Percentiles rank a stretch among this genome's conserved stretches.
These are phyloP conservation scores for Peromyscus eremicus DNA, from an alignment of 2,797 vertebrate species.

Conservation along the genomic window DNA sequence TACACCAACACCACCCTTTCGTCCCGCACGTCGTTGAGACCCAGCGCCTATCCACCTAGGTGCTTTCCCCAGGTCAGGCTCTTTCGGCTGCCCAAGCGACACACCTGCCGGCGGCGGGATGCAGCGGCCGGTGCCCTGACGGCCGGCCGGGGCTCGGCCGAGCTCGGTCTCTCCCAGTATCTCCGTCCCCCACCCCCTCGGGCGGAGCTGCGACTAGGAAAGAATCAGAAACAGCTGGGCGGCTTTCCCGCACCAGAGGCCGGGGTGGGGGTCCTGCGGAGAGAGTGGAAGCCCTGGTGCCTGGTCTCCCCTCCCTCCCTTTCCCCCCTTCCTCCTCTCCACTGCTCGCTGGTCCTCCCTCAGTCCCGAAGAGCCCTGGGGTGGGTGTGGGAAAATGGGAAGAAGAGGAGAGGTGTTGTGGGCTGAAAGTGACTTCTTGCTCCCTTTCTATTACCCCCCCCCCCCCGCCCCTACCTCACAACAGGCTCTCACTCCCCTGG, in stretches of 20 bases:
- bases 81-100: background rate
- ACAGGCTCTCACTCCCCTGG: background rate
- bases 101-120: background rate
- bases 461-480: too few relatives aligned
- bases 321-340: background rate
- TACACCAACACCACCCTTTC: background rate
- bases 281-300: constrained; percentile 53
- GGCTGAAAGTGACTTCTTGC: background rate
- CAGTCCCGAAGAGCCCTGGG: background rate
- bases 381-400: background rate
- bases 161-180: background rate
- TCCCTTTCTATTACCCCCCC: background rate
- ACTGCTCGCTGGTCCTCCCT: background rate
- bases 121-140: background rate
- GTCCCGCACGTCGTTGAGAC: background rate
- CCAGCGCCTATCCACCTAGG: background rate
- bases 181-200: constrained; percentile 43
- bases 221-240: constrained; percentile 84
- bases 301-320: background rate
- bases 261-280: constrained; percentile 72
- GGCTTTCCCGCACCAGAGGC: constrained; percentile 68
- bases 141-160: background rate
- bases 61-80: background rate
- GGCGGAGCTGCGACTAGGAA: constrained; percentile 62
- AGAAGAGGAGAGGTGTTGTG: background rate